Base-by-base conservation (phyloP, 2,113 vertebrate species). In the Ivindomyrus marchei region DNA sequence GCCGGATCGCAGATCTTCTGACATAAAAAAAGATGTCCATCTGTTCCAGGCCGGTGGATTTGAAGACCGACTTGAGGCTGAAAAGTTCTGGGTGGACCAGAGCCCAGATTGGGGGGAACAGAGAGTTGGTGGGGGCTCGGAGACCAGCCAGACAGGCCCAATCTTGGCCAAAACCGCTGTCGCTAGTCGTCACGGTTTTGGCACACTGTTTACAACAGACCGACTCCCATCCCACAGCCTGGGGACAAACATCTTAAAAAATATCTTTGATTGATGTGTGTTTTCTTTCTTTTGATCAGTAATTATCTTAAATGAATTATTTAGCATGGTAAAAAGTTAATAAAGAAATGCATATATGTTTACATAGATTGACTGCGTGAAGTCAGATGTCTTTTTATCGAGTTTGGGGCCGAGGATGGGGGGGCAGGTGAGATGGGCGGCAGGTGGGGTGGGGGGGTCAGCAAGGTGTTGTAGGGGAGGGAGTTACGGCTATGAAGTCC, bases 271-370 rank as follows among this genome's bases (percentile, higher is more conserved):
- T 92, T 96, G 95, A 96, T 95, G 95, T 94, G 92, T 93, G 94
- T 94, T 93, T 95, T 93, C 93, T 91, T 90, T 91, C 94, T 93
- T 95, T 94, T 96, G 95, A 96, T 96, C 95, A 91, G 93, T 91
- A 93, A 96, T 96, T 96, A 96, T 95, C 93, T 86, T 39, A 87
- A 91, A 94, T 96, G 91, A 96, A 96, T 96, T 92, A 96, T 96
- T 96, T 89, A 96, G 93, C 92, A 91, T 90, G 89, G 92, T 96
- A 90, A 96, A 96, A 96, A 96, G 93, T 96, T 96, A 93, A 96
- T 96, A 94, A 93, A 94, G 93, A 92, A n/a, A 58, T 56, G 62
- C n/a, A 58, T 53, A 86, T 66, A 62, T 36, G 39, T 85, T 36
- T 21, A 74, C n/a, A 42, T 21, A 6, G 36, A 62, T 21, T 15